Conservation (phyloP, 2,113 vertebrate genomes). For the Vulpes lagopus region DNA sequence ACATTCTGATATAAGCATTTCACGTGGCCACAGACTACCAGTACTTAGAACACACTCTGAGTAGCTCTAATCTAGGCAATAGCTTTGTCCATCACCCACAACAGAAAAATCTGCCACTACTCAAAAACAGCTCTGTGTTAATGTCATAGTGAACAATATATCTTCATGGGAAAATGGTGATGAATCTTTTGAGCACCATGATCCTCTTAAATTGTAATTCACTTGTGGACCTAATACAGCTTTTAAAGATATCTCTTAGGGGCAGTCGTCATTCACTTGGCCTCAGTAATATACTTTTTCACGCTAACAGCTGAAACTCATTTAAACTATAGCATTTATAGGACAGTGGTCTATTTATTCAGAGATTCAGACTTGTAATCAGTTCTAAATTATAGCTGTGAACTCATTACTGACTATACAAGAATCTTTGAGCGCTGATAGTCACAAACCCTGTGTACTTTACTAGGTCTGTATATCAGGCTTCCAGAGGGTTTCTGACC, state of each 20-base stretch:
- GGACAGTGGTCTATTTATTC: not conserved
- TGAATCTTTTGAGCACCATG: not conserved
- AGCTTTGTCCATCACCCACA: not conserved
- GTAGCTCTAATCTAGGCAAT: not conserved
- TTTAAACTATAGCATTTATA: not conserved
- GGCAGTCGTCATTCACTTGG: not conserved
- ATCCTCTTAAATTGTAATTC: not conserved
- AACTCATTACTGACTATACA: not conserved
- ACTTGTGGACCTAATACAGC: not conserved
- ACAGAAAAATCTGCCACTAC: not conserved
- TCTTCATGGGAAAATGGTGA: not conserved
- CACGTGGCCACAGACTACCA: not conserved
- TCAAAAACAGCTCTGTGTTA: not conserved
- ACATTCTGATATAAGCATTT: not conserved
- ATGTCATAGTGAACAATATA: not conserved
- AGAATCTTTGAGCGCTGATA: not conserved
- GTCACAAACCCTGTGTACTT: not conserved
- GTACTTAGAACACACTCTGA: not conserved
- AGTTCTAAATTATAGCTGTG: not conserved
- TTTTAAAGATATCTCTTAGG: not conserved
- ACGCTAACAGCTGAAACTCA: not conserved
- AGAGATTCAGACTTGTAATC: not conserved
- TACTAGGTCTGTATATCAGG: not conserved
- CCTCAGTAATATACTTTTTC: not conserved
- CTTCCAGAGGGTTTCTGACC: not conserved